Evolutionary conservation across 2,888 invertebrate species (phyloP).

Genomic region (Augiades crinisus): DNA sequence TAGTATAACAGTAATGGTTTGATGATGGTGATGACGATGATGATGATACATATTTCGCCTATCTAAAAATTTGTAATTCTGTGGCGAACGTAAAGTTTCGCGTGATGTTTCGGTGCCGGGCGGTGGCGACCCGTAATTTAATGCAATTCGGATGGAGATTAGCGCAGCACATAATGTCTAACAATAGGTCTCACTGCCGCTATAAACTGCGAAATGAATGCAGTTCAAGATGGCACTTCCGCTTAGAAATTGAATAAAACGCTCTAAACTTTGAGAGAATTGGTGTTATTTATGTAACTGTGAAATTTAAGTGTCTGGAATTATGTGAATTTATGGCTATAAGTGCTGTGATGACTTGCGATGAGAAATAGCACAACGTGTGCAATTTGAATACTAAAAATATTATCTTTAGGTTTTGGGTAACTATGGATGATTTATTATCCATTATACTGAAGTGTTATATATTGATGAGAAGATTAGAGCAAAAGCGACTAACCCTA

Average conservation of each 20-base stretch:
- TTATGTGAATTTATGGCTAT: no score
- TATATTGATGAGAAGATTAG: no score
- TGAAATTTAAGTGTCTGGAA: slow-evolving; percentile 10
- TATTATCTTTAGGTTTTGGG: no score
- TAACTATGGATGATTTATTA: no score
- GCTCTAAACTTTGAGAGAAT: slow-evolving; percentile 3
- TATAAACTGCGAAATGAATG: slow-evolving; percentile 7
- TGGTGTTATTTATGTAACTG: slow-evolving; percentile 11
- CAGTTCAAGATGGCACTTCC: slow-evolving; percentile 3
- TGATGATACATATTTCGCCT: no score
- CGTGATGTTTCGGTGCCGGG: slow-evolving; percentile 44
- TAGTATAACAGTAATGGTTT: no score
- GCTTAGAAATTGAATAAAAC: slow-evolving; percentile 8
- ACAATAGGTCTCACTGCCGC: slow-evolving; percentile 8
- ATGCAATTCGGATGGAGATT: slow-evolving; percentile 46
- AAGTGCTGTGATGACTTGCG: no score
- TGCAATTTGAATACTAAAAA: no score
- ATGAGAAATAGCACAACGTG: no score
- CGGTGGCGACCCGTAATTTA: slow-evolving; percentile 42
- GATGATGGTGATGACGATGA: no score
- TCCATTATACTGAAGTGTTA: no score
- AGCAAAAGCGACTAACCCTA: no score
- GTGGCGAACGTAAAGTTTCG: slow-evolving; percentile 35
- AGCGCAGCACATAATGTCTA: slow-evolving; percentile 29
- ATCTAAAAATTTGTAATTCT: slow-evolving; percentile 8